Conservation (phyloP, 1,140 invertebrate genomes). For the Hyphantria cunea region DNA sequence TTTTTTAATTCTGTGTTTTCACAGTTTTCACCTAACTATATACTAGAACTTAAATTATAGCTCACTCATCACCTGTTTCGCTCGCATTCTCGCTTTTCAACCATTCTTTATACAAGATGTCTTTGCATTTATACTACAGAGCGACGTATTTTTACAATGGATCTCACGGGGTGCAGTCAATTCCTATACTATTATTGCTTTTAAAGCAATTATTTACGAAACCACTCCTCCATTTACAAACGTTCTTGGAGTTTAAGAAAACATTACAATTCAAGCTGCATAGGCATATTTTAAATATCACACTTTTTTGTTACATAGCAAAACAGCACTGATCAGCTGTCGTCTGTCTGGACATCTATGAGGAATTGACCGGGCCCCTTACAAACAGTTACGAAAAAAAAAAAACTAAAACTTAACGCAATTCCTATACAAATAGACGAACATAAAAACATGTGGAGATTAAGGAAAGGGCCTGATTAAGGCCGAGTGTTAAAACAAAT, state of each 20-base stretch:
- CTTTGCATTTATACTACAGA: constrained; percentile 64
- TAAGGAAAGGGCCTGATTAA: constrained; percentile 24
- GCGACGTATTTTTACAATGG: constrained; percentile 64
- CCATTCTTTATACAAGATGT: constrained; percentile 49
- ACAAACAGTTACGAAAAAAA: constrained; percentile 45
- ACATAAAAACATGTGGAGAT: constrained; percentile 53
- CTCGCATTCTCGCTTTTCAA: constrained; percentile 39
- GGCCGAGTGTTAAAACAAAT: constrained; percentile 17
- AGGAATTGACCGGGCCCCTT: constrained; percentile 61
- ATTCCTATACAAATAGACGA: constrained; percentile 63
- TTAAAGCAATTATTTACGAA: constrained; percentile 63
- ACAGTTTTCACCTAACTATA: constrained; percentile 77
- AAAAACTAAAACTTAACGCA: constrained; percentile 61
- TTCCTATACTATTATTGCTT: constrained; percentile 66
- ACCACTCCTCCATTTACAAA: constrained; percentile 59
- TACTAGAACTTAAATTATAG: constrained; percentile 70
- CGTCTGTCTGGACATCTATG: constrained; percentile 41
- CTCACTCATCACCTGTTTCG: constrained; percentile 49
- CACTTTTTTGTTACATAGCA: constrained; percentile 59
- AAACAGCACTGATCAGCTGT: constrained; percentile 49
- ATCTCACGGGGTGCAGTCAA: constrained; percentile 65
- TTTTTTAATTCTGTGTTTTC: constrained; percentile 62
- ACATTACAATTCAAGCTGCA: constrained; percentile 20
- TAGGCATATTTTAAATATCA: constrained; percentile 58
- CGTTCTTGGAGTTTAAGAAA: constrained; percentile 39